Evolutionary conservation across 1,140 invertebrate genomes (phyloP).

Genomic region (Globodera rostochiensis): DNA sequence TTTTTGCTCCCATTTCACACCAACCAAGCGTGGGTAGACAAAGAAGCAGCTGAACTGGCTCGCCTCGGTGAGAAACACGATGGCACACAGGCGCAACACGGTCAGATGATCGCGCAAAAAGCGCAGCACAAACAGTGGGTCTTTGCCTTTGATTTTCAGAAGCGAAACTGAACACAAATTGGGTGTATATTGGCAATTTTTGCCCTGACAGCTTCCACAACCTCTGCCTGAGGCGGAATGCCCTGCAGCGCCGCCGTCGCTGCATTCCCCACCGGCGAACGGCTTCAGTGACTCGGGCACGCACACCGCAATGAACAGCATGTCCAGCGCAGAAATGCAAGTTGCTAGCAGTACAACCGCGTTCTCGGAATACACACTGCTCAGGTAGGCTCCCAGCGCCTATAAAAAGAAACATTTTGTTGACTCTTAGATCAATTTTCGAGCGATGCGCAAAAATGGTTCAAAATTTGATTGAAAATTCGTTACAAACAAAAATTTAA

Average conservation of each 20-base stretch:
- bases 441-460: no score
- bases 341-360: constrained; percentile 94
- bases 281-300: constrained; percentile 86
- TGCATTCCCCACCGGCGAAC: background rate
- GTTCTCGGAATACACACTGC: constrained; percentile 84
- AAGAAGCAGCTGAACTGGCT: constrained; percentile 99
- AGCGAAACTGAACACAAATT: background rate
- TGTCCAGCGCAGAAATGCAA: constrained; percentile 87
- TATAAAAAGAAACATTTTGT: no score
- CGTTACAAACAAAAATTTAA: no score
- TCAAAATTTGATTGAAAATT: constrained; percentile 66
- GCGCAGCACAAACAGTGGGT: constrained; percentile 88
- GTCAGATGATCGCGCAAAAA: constrained; percentile 93
- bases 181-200: no score
- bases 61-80: constrained; percentile 94
- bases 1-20: constrained; percentile 44
- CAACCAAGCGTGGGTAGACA: constrained; percentile 92
- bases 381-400: constrained; percentile 80
- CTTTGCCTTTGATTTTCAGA: constrained; percentile 72
- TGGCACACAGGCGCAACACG: constrained; percentile 91
- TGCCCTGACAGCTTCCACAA: no score
- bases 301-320: constrained; percentile 95
- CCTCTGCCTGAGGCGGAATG: constrained; percentile 35
- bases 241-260: constrained; percentile 70
- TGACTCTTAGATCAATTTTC: no score